Percentiles rank a stretch among this genome's conserved stretches.
Conservation (phyloP, 2,797 vertebrate genomes). For the Sebastes elongatus region DNA sequence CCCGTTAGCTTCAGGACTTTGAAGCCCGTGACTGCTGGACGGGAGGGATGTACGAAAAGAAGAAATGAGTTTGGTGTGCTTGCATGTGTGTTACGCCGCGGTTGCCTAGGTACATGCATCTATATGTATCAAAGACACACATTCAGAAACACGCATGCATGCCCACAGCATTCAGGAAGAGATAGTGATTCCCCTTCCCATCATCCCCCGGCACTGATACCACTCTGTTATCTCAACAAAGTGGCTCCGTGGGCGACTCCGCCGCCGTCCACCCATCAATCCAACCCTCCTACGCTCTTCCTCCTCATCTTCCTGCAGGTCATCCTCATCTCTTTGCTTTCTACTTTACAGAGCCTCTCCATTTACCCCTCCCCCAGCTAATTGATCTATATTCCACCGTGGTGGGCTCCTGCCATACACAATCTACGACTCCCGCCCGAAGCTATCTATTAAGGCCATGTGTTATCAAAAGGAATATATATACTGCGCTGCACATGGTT, state of each 20-base stretch:
- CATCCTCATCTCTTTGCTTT: slow-evolving; percentile 26
- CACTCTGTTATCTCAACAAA: slow-evolving; percentile 71
- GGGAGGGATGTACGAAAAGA: neutral
- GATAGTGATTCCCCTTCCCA: slow-evolving; percentile 32
- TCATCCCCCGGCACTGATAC: slow-evolving; percentile 24
- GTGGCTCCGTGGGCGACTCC: slow-evolving; percentile 51
- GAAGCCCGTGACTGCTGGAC: slow-evolving; percentile 31
- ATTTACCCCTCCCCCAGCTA: slow-evolving; percentile 27
- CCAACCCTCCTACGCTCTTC: slow-evolving; percentile 33
- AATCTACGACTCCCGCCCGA: slow-evolving; percentile 21
- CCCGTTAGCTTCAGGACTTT: slow-evolving; percentile 48
- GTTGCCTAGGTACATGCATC: slow-evolving; percentile 3
- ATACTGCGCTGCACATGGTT: slow-evolving; percentile 24
- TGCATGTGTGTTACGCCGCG: neutral
- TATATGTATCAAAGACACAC: slow-evolving; percentile 15
- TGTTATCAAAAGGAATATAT: slow-evolving; percentile 44
- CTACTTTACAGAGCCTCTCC: slow-evolving; percentile 9
- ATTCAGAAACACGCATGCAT: slow-evolving; percentile 13
- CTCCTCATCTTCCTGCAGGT: slow-evolving; percentile 30
- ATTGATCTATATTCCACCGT: slow-evolving; percentile 28
- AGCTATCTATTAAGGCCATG: slow-evolving; percentile 24
- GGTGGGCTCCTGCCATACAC: slow-evolving; percentile 23
- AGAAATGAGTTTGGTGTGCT: neutral
- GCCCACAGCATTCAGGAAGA: slow-evolving; percentile 36
- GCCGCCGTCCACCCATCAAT: slow-evolving; percentile 40